These are phyloP conservation scores for Drosophila helvetica DNA, from an alignment of 2,888 invertebrate genomes.

Conservation along the genomic window DNA sequence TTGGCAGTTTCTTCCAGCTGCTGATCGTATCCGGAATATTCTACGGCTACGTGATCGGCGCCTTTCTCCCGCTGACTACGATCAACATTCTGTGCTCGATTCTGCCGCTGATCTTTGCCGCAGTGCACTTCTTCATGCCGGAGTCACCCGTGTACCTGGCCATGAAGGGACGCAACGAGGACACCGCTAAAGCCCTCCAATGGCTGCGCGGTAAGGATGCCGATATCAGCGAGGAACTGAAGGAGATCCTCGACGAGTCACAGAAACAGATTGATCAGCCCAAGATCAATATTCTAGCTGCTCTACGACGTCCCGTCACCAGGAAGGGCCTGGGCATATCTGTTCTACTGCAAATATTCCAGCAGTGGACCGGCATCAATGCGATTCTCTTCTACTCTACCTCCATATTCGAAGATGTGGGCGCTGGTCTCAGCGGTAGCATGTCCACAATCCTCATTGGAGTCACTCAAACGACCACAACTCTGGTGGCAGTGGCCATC, in stretches of 20 bases:
- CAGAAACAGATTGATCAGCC: conserved; percentile 66
- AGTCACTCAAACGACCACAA: conserved; percentile 87
- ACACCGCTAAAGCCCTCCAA: conserved; percentile 88
- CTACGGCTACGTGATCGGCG: conserved; percentile 88
- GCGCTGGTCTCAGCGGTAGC: conserved; percentile 84
- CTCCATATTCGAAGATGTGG: conserved; percentile 87
- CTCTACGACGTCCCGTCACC: conserved; percentile 86
- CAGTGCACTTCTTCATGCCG: conserved; percentile 91
- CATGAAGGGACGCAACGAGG: conserved; percentile 86
- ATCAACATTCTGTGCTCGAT: conserved; percentile 71
- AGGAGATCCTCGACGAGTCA: conserved; percentile 81
- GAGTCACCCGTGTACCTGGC: conserved; percentile 91
- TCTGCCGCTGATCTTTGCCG: conserved; percentile 87
- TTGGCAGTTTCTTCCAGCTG: conserved; percentile 94
- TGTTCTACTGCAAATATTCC: conserved; percentile 92
- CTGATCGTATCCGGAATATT: conserved; percentile 92
- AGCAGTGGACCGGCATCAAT: conserved; percentile 93
- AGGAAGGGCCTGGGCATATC: conserved; percentile 88
- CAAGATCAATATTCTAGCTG: conserved; percentile 85
- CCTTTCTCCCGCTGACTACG: conserved; percentile 42
- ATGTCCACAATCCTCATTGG: conserved; percentile 91
- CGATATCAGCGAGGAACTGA: conserved; percentile 86
- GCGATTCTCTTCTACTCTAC: conserved; percentile 91
- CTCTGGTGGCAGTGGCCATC: conserved; percentile 88
- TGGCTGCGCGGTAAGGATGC: conserved; percentile 89